Evolutionary conservation across 2,888 invertebrate species (phyloP).

Genomic region (Pyrocoelia pectoralis): DNA sequence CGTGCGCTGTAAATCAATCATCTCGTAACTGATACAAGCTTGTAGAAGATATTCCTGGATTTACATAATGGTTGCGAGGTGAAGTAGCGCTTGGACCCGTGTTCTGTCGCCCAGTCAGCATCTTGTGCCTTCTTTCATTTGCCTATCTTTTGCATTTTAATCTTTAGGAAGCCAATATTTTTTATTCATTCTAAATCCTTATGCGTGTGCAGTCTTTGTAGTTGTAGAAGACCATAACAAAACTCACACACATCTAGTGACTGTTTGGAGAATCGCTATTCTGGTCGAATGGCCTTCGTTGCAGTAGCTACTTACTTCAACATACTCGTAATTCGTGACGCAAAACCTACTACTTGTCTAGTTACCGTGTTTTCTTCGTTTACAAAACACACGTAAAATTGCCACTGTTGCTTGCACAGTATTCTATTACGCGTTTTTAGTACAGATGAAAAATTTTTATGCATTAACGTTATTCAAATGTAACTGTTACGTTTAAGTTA

Average conservation of each 20-base stretch:
- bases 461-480: background rate
- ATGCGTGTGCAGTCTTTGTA: slow-evolving; percentile 33
- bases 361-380: slow-evolving; percentile 37
- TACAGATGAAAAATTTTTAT: background rate
- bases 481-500: background rate
- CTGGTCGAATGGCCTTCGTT: slow-evolving; percentile 29
- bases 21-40: slow-evolving; percentile 48
- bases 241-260: slow-evolving; percentile 10
- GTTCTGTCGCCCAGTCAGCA: slow-evolving; percentile 41
- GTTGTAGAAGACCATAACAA: slow-evolving; percentile 24
- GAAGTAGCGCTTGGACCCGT: slow-evolving; percentile 44
- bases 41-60: slow-evolving; percentile 46
- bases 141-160: slow-evolving; percentile 43
- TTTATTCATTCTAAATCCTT: slow-evolving; percentile 31
- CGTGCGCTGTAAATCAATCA: slow-evolving; percentile 51
- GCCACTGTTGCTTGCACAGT: slow-evolving; percentile 40
- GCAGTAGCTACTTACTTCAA: slow-evolving; percentile 23
- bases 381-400: slow-evolving; percentile 45
- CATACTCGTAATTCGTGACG: slow-evolving; percentile 34
- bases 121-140: slow-evolving; percentile 47
- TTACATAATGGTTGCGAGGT: slow-evolving; percentile 50
- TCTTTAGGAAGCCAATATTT: slow-evolving; percentile 30
- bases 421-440: slow-evolving; percentile 1
- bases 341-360: slow-evolving; percentile 37
- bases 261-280: slow-evolving; percentile 17